These are phyloP conservation scores for Stegastes partitus DNA, from an alignment of 2,113 vertebrate species.

Conservation along the genomic window DNA sequence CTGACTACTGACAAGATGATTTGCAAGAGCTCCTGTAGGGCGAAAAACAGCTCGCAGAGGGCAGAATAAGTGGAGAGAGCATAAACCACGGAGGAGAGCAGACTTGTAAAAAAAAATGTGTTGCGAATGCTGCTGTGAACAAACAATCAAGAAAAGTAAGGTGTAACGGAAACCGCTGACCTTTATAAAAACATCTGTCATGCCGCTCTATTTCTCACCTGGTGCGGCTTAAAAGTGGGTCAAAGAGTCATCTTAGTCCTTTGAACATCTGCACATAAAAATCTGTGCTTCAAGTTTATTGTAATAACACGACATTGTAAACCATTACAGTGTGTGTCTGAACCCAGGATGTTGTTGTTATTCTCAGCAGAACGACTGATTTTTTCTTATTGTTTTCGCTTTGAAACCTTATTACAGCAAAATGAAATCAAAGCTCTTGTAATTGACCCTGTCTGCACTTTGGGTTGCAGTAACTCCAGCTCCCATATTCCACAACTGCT, in stretches of 20 bases:
- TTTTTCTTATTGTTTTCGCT: neutral
- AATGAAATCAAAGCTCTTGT: neutral
- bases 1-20: slow-evolving; percentile 57
- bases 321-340: neutral
- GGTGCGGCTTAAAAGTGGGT: slow-evolving; percentile 52
- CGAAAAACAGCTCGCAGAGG: neutral
- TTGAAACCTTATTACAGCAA: neutral
- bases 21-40: slow-evolving; percentile 37
- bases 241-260: slow-evolving; percentile 14
- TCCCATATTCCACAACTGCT: neutral
- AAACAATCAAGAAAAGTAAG: slow-evolving; percentile 57
- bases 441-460: neutral
- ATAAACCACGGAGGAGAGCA: slow-evolving; percentile 23
- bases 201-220: slow-evolving; percentile 36
- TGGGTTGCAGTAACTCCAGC: neutral
- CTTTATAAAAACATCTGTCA: slow-evolving; percentile 64
- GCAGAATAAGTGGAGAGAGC: neutral
- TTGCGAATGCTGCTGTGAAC: slow-evolving; percentile 49
- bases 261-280: slow-evolving; percentile 4
- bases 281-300: neutral
- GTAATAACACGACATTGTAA: neutral
- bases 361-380: no score
- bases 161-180: slow-evolving; percentile 56
- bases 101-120: slow-evolving; percentile 28
- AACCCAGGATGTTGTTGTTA: neutral